phyloP scores from a whole-genome alignment of 2,113 vertebrate genomes.

The Suncus etruscus region DNA sequence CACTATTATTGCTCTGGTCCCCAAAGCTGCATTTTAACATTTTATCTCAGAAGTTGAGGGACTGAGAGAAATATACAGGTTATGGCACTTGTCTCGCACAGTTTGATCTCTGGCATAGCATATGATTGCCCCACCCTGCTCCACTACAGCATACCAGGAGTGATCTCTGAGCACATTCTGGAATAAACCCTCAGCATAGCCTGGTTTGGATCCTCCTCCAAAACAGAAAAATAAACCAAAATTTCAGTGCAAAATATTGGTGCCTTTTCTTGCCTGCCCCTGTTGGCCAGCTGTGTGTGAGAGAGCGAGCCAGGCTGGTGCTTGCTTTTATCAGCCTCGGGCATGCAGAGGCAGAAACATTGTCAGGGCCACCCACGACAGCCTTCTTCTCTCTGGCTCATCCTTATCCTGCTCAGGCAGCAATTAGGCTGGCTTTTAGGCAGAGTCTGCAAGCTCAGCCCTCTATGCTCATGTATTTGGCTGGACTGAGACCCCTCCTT shows the following conservation, averaged over 20 bases:
- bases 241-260: neutral
- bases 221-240: no score
- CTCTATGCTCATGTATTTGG: neutral
- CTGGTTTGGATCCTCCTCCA: no score
- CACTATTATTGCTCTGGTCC: neutral
- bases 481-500: no score
- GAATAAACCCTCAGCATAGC: no score
- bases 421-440: slow-evolving; percentile 26
- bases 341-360: neutral
- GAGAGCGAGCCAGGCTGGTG: neutral
- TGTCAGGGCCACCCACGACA: neutral
- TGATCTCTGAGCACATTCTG: no score
- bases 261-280: neutral
- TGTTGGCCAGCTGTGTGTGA: neutral
- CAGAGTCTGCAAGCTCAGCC: slow-evolving; percentile 29
- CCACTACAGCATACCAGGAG: no score
- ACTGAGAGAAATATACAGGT: no score
- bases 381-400: neutral
- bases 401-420: neutral
- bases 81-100: no score
- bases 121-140: no score
- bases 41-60: no score
- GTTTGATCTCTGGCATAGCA: no score
- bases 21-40: no score
- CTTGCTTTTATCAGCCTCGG: neutral